phyloP scores from a whole-genome alignment of 2,888 invertebrate genomes.

The Adelphocoris suturalis region DNA sequence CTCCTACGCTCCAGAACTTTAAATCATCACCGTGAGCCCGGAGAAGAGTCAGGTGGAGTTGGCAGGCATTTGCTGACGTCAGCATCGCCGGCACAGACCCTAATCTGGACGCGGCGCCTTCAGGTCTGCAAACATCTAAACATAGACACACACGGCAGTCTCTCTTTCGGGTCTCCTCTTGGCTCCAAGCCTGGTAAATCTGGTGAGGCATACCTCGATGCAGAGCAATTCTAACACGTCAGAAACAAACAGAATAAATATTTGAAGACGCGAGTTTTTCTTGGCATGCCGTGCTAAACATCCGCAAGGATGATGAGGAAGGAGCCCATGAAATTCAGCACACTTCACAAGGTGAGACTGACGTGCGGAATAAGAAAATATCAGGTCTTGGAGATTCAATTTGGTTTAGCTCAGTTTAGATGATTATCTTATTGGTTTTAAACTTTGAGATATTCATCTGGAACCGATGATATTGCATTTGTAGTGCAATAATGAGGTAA shows the following conservation, averaged over 20 bases:
- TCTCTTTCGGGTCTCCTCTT: not conserved
- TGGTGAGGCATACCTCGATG: not conserved
- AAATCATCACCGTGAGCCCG: too few species aligned
- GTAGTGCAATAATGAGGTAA: too few species aligned
- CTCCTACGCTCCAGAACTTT: too few species aligned
- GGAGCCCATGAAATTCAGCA: not conserved
- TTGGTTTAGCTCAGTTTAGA: too few species aligned
- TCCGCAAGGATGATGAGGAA: too few species aligned
- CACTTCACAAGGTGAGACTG: not conserved
- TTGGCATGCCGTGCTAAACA: not conserved
- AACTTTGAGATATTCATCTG: too few species aligned
- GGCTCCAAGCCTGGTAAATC: not conserved
- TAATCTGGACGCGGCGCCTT: not conserved
- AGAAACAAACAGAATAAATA: slow-evolving; percentile 9
- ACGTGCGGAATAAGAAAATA: too few species aligned
- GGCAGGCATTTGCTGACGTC: not conserved
- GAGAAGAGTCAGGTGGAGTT: too few species aligned
- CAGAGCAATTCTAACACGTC: slow-evolving; percentile 3
- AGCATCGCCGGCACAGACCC: not conserved
- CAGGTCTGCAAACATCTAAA: slow-evolving; percentile 5
- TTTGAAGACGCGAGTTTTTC: not conserved
- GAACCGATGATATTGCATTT: too few species aligned
- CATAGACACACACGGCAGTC: not conserved
- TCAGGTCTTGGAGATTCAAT: too few species aligned
- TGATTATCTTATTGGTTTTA: too few species aligned